Evolutionary conservation across 2,113 vertebrate genomes (phyloP).

Genomic region (Barbus barbus): DNA sequence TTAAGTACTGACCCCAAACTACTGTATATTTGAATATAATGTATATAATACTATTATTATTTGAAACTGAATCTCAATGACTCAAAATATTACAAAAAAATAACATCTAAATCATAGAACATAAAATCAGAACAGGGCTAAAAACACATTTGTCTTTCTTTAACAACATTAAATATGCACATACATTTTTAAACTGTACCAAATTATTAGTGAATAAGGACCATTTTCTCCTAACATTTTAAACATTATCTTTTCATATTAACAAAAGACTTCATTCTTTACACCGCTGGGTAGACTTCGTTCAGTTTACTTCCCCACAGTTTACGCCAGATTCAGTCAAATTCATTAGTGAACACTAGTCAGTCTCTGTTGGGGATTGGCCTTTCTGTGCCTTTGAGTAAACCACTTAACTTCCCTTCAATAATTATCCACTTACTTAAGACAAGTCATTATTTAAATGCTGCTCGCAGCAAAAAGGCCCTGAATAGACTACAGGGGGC

Average conservation of each 20-base stretch:
- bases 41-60: not conserved
- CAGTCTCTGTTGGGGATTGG: constrained; percentile 24
- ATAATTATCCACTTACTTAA: constrained; percentile 36
- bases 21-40: not conserved
- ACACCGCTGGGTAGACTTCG: not conserved
- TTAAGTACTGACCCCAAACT: not conserved
- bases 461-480: constrained; percentile 7
- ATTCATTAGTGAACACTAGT: constrained; percentile 38
- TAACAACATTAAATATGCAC: not conserved
- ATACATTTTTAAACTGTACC: not conserved
- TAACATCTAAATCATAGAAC: too few relatives aligned
- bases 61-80: not conserved
- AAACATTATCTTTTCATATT: not conserved
- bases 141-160: not conserved
- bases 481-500: constrained; percentile 20
- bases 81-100: not conserved
- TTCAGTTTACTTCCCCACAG: not conserved
- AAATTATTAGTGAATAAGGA: not conserved
- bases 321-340: not conserved
- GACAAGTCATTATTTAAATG: constrained; percentile 37
- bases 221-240: not conserved
- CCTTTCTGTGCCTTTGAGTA: constrained; percentile 32
- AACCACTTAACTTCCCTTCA: constrained; percentile 45
- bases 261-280: not conserved
- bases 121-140: not conserved